Evolutionary conservation across 2,113 vertebrate species (phyloP).

Genomic region (Pygoscelis antarcticus): DNA sequence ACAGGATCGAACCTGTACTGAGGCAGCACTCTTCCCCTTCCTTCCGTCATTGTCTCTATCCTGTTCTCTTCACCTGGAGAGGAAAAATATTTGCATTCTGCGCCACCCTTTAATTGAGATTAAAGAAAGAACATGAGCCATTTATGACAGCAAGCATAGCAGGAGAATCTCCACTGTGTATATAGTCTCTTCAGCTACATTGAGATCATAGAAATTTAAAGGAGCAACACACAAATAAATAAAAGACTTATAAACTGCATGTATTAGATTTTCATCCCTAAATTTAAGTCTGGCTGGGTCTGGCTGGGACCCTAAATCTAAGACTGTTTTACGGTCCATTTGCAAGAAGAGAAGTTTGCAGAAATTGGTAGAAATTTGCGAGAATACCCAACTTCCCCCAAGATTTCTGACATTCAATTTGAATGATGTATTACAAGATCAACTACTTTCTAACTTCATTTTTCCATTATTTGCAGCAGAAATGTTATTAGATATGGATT

Average conservation of each 20-base stretch:
- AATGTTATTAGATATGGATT: constrained; percentile 31
- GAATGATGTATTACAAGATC: constrained; percentile 15
- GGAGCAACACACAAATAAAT: not conserved
- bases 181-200: not conserved
- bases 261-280: not conserved
- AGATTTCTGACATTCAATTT: constrained; percentile 15
- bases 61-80: not conserved
- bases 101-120: not conserved
- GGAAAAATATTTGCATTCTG: not conserved
- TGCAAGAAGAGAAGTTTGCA: not conserved
- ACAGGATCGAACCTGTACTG: not conserved
- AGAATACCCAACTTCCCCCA: not conserved
- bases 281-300: not conserved
- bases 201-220: not conserved
- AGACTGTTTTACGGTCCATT: not conserved
- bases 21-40: not conserved
- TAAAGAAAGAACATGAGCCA: not conserved
- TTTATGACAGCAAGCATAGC: not conserved
- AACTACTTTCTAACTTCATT: not conserved
- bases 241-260: not conserved
- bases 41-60: not conserved
- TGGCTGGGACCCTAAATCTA: not conserved
- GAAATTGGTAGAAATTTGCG: not conserved
- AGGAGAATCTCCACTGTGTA: not conserved
- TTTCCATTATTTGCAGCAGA: constrained; percentile 13